Evolutionary conservation across 2,113 vertebrate species (phyloP).

Genomic region (Lichenostomus cassidix): DNA sequence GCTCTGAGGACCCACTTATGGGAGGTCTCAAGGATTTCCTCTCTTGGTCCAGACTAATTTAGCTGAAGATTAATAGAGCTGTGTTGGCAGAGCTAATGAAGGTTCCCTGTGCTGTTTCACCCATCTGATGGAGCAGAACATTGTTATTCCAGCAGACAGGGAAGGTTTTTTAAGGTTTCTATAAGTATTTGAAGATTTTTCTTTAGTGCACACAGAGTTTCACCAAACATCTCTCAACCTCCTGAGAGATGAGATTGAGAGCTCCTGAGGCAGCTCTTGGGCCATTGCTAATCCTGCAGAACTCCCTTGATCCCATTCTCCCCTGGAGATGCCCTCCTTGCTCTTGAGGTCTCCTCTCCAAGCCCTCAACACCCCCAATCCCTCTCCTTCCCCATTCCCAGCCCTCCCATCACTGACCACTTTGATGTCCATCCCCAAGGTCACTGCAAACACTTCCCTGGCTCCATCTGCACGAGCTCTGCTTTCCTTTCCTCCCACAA

Average conservation of each 20-base stretch:
- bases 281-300: not conserved
- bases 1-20: not conserved
- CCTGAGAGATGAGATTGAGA: not conserved
- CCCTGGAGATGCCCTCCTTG: not conserved
- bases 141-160: not conserved
- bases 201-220: not conserved
- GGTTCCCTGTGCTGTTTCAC: not conserved
- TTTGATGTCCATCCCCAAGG: not conserved
- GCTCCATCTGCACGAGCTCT: not conserved
- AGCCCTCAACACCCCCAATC: not conserved
- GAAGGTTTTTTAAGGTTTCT: not conserved
- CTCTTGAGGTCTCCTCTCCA: not conserved
- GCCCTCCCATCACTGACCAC: not conserved
- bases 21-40: not conserved
- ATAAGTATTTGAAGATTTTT: not conserved
- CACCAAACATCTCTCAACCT: not conserved
- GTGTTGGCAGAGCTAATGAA: not conserved
- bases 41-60: not conserved
- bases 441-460: not conserved
- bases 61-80: not conserved
- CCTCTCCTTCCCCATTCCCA: not conserved
- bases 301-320: not conserved
- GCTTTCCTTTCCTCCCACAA: not conserved
- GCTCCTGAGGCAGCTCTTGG: not conserved
- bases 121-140: not conserved